These are phyloP conservation scores for Acromyrmex echinatior DNA, from an alignment of 1,140 invertebrate genomes.

Conservation along the genomic window DNA sequence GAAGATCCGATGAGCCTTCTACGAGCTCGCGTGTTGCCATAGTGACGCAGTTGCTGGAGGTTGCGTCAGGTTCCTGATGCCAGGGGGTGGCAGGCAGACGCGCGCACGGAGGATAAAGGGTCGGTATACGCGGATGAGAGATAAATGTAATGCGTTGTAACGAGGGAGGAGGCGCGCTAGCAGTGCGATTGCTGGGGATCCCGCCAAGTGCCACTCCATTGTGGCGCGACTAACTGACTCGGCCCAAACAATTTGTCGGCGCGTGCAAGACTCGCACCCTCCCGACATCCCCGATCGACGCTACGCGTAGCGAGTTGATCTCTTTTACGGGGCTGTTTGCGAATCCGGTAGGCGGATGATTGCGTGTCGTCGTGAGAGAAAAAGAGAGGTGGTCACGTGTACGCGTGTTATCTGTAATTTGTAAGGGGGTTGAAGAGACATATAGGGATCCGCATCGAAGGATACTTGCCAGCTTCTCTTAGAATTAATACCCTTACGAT, in stretches of 20 bases:
- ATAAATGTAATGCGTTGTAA: constrained; percentile 83
- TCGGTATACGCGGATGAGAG: constrained; percentile 75
- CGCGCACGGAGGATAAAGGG: constrained; percentile 77
- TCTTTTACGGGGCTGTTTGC: constrained; percentile 73
- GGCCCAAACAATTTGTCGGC: constrained; percentile 86
- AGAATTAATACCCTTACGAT: constrained; percentile 20
- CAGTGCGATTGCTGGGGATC: constrained; percentile 61
- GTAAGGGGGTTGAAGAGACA: constrained; percentile 42
- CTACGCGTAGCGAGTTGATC: constrained; percentile 52
- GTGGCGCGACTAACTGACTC: constrained; percentile 85
- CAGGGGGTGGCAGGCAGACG: constrained; percentile 71
- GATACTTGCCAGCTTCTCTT: constrained; percentile 2
- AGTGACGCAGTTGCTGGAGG: constrained; percentile 72
- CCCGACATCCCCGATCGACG: constrained; percentile 53
- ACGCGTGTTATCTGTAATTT: constrained; percentile 56
- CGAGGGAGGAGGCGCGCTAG: constrained; percentile 70
- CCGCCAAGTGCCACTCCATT: constrained; percentile 84
- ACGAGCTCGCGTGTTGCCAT: constrained; percentile 77
- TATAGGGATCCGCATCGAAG: constrained; percentile 6
- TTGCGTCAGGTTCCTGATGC: constrained; percentile 22
- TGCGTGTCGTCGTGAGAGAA: constrained; percentile 45
- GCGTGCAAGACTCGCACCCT: constrained; percentile 68
- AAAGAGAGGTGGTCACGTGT: constrained; percentile 48
- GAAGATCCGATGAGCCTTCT: constrained; percentile 5
- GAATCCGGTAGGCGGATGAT: constrained; percentile 69